Evolutionary conservation across 2,797 vertebrate species (phyloP), one percentile per base, ranked within the genome.

Genomic region (Anniella stebbinsi): DNA sequence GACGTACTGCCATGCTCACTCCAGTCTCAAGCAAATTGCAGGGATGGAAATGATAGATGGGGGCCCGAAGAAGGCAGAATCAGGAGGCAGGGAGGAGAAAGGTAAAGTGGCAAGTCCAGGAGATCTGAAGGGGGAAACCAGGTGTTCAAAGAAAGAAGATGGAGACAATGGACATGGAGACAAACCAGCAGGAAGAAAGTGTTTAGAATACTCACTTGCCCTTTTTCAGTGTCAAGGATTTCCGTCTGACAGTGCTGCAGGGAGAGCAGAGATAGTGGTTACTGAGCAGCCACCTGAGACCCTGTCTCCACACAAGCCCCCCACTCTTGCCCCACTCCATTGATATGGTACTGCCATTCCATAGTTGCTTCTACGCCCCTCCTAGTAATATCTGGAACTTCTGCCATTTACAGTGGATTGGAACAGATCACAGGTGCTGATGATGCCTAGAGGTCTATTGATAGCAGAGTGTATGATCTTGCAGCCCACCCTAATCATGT

Each of bases 131-230:
- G 30, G 17, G 67, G 41, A 10, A 0, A 82, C 17, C 21, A 66
- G 57, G 28, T 54, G 51, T 23, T 12, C 66, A 84, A n/a, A 30
- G 66, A 23, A 45, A 28, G 11, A 45, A 45, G 51, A 57, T 15
- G 36, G 17, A 57, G 30, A n/a, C 51, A 70, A 72, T n/a, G 8
- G 36, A 77, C 28, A 0, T 28, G 54, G 36, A 48, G 30, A 72
- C 36, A 36, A 30, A 51, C 41, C 15, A 23, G 21, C 30, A 36
- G 3, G 67, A 38, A 38, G 21, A 21, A 80, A 78, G 21, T 38
- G 63, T n/a, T 1, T 78, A 33, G n/a, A 70, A 69, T 60, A 89
- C 88, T 89, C 33, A 89, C 88, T 48, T 72, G 77, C 28, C 76
- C 51, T 80, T 86, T 86, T 89, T 89, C 1, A 1, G 1, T 11